Evolutionary conservation across 2,797 vertebrate species (phyloP).

Genomic region (Galagoides demidoff): DNA sequence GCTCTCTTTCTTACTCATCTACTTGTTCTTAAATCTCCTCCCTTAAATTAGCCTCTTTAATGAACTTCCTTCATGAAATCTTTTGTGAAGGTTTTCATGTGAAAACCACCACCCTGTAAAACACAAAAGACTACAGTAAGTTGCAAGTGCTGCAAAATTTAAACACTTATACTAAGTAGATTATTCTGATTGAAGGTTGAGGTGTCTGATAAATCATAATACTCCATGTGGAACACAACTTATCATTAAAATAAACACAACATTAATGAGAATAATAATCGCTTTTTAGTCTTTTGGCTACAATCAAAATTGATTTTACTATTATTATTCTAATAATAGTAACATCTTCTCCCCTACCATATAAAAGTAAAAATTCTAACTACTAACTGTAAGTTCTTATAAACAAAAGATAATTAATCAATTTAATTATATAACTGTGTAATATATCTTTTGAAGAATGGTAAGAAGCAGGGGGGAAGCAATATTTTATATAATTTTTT

Average conservation of each 20-base stretch:
- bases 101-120: conserved; percentile 38
- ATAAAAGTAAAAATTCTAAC: conserved; percentile 68
- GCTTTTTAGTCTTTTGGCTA: no score
- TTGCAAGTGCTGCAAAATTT: conserved; percentile 27
- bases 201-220: conserved; percentile 49
- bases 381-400: conserved; percentile 59
- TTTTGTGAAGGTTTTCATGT: conserved; percentile 46
- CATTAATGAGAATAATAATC: conserved; percentile 66
- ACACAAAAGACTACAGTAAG: conserved; percentile 58
- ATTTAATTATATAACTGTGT: conserved; percentile 74
- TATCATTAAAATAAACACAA: conserved; percentile 56
- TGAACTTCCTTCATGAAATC: conserved; percentile 10
- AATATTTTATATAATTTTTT: conserved; percentile 59
- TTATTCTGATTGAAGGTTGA: conserved; percentile 42
- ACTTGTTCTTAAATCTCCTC: neutral
- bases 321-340: conserved; percentile 55
- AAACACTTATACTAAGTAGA: conserved; percentile 29
- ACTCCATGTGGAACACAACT: neutral
- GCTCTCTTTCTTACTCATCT: neutral
- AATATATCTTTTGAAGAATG: conserved; percentile 75
- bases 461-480: conserved; percentile 66
- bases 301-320: no score
- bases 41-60: neutral
- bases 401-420: conserved; percentile 76
- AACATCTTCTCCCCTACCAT: conserved; percentile 38